A percentile compares a stretch with the other conserved stretches of the same genome.
These are phyloP conservation scores for Eueides isabella DNA, from an alignment of 1,140 invertebrate species.

Conservation along the genomic window DNA sequence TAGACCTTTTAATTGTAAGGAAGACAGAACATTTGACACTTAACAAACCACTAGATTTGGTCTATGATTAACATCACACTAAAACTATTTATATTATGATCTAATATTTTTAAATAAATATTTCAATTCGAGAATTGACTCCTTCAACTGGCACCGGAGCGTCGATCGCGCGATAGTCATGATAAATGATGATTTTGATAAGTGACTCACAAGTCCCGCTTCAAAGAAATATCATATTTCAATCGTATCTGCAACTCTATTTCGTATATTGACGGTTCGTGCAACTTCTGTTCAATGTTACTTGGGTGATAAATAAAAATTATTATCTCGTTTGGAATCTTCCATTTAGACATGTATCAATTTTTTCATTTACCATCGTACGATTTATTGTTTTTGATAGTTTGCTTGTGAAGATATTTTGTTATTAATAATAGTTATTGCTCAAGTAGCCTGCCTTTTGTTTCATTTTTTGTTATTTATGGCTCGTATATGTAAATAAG, in stretches of 20 bases:
- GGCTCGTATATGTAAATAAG: neutral
- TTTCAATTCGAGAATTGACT: constrained; percentile 61
- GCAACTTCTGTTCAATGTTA: constrained; percentile 44
- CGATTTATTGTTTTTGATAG: constrained; percentile 16
- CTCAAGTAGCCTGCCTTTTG: neutral
- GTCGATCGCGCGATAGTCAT: constrained; percentile 66
- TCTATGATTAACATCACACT: neutral
- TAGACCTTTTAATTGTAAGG: too few species aligned
- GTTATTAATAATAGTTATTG: constrained; percentile 5
- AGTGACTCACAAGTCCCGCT: constrained; percentile 54
- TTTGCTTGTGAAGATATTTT: constrained; percentile 8
- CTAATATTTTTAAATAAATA: constrained; percentile 37
- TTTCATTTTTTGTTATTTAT: constrained; percentile 10
- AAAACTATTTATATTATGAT: neutral
- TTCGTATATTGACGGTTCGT: constrained; percentile 48
- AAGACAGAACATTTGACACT: neutral
- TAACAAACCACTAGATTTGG: neutral
- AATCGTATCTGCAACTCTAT: constrained; percentile 58
- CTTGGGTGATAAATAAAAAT: constrained; percentile 47
- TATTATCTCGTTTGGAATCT: constrained; percentile 43
- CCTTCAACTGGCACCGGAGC: constrained; percentile 52
- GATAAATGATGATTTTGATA: constrained; percentile 66
- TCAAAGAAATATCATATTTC: constrained; percentile 60
- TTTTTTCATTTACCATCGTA: constrained; percentile 13
- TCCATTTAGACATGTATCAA: constrained; percentile 23